Conservation (phyloP, 2,113 vertebrate species). For the Lampris megalopsis region DNA sequence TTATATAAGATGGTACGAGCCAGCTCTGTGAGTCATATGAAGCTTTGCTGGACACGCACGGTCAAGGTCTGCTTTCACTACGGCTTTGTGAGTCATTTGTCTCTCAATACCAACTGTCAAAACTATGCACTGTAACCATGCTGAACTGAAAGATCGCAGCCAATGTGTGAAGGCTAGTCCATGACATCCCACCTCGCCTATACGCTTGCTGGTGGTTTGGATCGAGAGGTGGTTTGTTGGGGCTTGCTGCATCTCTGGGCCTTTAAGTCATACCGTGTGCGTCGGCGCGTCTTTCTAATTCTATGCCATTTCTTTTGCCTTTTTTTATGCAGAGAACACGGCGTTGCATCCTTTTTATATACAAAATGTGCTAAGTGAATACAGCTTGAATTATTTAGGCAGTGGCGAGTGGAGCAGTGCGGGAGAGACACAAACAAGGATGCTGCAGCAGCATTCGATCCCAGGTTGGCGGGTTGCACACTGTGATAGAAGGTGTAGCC, state of each 20-base stretch:
- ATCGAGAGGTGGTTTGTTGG: constrained; percentile 10
- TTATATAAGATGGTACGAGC: constrained; percentile 8
- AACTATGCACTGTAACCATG: neutral
- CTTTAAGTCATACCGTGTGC: constrained; percentile 5
- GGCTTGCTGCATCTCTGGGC: constrained; percentile 26
- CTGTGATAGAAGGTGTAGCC: too few species aligned
- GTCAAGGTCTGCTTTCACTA: constrained; percentile 15
- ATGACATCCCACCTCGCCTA: constrained; percentile 6
- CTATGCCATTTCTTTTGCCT: too few species aligned
- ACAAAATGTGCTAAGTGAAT: too few species aligned
- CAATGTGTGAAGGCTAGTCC: constrained; percentile 21
- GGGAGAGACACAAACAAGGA: too few species aligned
- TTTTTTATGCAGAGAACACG: too few species aligned
- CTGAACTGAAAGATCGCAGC: neutral
- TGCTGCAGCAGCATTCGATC: too few species aligned
- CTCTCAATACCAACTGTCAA: constrained; percentile 47
- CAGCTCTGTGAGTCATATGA: constrained; percentile 30
- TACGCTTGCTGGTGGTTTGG: neutral
- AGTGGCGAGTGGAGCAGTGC: too few species aligned
- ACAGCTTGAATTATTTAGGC: too few species aligned
- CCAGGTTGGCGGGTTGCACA: too few species aligned
- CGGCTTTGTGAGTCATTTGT: constrained; percentile 53
- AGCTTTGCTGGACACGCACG: constrained; percentile 33
- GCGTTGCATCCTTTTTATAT: too few species aligned
- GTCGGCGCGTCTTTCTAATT: too few species aligned